phyloP scores from a whole-genome alignment of 2,888 invertebrate species.

The Oligia latruncula region DNA sequence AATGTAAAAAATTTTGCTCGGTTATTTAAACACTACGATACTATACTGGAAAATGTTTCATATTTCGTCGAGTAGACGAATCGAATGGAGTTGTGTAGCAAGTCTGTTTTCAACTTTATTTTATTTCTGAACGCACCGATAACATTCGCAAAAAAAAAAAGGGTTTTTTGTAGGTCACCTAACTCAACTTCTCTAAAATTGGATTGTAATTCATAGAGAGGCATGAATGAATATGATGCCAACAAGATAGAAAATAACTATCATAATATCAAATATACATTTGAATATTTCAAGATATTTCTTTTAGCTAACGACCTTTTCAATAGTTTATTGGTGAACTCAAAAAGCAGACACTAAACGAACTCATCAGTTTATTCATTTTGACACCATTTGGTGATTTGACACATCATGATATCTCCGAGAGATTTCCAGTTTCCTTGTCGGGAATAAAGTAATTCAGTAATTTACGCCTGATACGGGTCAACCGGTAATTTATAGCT shows the following conservation, averaged over 20 bases:
- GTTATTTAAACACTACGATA: not conserved
- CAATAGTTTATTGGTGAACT: not conserved
- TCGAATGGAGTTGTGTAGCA: rapidly evolving
- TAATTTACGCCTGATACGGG: constrained; percentile 68
- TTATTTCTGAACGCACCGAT: constrained; percentile 52
- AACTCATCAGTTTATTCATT: constrained; percentile 66
- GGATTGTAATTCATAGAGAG: not conserved
- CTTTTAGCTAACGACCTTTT: not conserved
- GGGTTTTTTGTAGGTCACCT: constrained; percentile 41
- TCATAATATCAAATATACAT: not conserved
- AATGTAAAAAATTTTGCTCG: rapidly evolving
- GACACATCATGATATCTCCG: constrained; percentile 77
- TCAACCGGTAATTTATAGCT: constrained; percentile 65
- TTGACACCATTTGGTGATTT: constrained; percentile 47
- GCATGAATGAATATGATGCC: not conserved
- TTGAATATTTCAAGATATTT: not conserved
- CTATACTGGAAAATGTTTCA: not conserved
- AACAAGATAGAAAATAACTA: not conserved
- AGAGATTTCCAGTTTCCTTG: constrained; percentile 66
- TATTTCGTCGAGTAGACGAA: not conserved
- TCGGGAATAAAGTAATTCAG: constrained; percentile 68
- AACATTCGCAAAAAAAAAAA: constrained; percentile 14
- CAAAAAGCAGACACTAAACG: constrained; percentile 39
- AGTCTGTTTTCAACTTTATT: constrained; percentile 4
- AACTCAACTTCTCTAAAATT: not conserved